Evolutionary conservation across 2,797 vertebrate genomes (phyloP), one percentile per base, ranked within the genome.

Genomic region (Jordanella pulchra): DNA sequence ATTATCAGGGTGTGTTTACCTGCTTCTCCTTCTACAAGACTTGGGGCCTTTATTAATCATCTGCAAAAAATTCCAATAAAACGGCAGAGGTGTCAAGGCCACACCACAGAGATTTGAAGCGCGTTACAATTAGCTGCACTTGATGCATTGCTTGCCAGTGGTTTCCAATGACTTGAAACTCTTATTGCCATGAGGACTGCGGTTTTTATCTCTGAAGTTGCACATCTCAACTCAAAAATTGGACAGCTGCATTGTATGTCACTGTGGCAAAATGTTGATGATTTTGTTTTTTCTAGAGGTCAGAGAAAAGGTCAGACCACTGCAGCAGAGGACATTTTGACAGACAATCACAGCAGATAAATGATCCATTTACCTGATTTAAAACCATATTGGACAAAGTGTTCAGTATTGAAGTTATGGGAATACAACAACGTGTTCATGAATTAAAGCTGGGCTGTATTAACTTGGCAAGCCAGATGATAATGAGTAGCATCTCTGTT

Each of bases 1-100:
- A 85, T 93, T 92, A 92, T 92, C 87, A 81, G 77, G 73, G 71
- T 48, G 55, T 80, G 77, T 75, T 87, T 89, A 68, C 58, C 85
- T 84, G 85, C 72, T 82, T 76, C 81, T 60, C 44, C 28, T 89
- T 83, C 82, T 69, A 69, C n/a, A 75, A 90, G 86, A 91, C 78
- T 77, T 71, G 39, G 73, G 77, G 88, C 88, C 70, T 87, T 82
- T 92, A 92, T 93, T 92, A 94, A 93, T 92, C 35, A 72, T 75
- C 86, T 79, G 75, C 74, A 86, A 89, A 89, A 93, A 91, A 89
- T 90, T 84, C 83, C 75, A 91, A 90, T 89, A 87, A 87, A 87
- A 87, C 70, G 54, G 80, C 75, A 75, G 65, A 87, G 80, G 87
- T 84, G 84, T 80, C 67, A 61, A 71, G 72, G 67, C 76, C 85